Conservation (phyloP, 2,888 invertebrate species). For the Lasius fuliginosus region DNA sequence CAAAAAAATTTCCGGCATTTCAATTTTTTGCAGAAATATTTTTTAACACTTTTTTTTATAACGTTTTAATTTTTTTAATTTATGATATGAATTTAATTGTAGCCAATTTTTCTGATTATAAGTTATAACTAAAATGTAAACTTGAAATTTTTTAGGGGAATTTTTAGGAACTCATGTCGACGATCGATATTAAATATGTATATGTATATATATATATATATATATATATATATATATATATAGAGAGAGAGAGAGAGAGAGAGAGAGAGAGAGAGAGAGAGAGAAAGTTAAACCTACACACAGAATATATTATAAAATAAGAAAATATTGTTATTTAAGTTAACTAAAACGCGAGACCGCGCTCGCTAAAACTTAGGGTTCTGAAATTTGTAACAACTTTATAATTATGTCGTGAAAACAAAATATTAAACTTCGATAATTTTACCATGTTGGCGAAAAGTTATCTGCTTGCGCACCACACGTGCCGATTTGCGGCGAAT, state of each 20-base stretch:
- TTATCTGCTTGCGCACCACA: not conserved
- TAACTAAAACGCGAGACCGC: conserved; percentile 3
- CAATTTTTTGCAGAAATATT: not conserved
- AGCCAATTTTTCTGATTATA: not conserved
- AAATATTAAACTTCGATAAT: conserved; percentile 28
- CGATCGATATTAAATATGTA: not conserved
- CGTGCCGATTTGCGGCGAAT: not conserved
- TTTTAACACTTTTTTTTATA: not conserved
- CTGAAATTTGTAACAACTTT: conserved; percentile 42
- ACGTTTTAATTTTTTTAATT: not conserved
- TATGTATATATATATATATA: too few relatives aligned
- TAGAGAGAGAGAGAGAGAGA: not conserved
- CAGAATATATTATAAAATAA: conserved; percentile 19
- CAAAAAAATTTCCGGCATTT: not conserved
- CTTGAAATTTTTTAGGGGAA: not conserved
- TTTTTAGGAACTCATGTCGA: not conserved
- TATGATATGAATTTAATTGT: not conserved
- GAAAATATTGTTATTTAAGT: conserved; percentile 10
- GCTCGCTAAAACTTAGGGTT: conserved; percentile 22
- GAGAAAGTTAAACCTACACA: not conserved
- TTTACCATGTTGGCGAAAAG: conserved; percentile 25
- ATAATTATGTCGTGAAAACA: conserved; percentile 22
- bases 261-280: too few relatives aligned
- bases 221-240: too few relatives aligned
- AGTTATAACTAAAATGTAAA: not conserved